Conservation (phyloP, 1,140 invertebrate genomes). For the Drosophila melanogaster region DNA sequence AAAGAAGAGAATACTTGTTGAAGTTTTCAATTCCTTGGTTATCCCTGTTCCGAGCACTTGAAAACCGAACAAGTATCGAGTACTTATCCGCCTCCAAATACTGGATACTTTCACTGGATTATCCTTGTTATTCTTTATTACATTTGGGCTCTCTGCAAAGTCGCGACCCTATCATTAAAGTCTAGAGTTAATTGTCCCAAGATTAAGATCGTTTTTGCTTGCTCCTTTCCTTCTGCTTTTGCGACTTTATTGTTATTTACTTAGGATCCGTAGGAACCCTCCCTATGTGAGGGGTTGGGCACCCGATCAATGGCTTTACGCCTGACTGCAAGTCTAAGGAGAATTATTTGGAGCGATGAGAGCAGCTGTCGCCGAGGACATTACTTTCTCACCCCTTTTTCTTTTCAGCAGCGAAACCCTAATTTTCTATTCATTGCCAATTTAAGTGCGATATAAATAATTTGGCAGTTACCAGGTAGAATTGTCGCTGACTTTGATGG, state of each 20-base stretch:
- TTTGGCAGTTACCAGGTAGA: conserved; percentile 74
- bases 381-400: conserved; percentile 61
- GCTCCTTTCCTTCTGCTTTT: conserved; percentile 6
- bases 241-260: conserved; percentile 66
- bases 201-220: conserved; percentile 70
- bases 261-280: conserved; percentile 50
- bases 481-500: conserved; percentile 65
- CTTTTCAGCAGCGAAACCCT: conserved; percentile 21
- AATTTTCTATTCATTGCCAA: conserved; percentile 79
- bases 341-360: conserved; percentile 56
- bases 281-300: conserved; percentile 12
- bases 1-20: conserved; percentile 33
- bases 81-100: conserved; percentile 37
- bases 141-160: conserved; percentile 6
- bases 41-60: conserved; percentile 20
- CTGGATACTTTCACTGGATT: conserved; percentile 57
- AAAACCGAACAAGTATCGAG: conserved; percentile 23
- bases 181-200: conserved; percentile 64
- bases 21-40: conserved; percentile 63
- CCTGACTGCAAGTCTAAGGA: conserved; percentile 48
- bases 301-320: conserved; percentile 69
- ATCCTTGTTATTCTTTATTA: conserved; percentile 57
- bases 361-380: conserved; percentile 67
- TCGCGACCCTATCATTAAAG: conserved; percentile 69
- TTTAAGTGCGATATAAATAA: conserved; percentile 82